Evolutionary conservation across 2,888 invertebrate species (phyloP).

Genomic region (Tortricodes alternella): DNA sequence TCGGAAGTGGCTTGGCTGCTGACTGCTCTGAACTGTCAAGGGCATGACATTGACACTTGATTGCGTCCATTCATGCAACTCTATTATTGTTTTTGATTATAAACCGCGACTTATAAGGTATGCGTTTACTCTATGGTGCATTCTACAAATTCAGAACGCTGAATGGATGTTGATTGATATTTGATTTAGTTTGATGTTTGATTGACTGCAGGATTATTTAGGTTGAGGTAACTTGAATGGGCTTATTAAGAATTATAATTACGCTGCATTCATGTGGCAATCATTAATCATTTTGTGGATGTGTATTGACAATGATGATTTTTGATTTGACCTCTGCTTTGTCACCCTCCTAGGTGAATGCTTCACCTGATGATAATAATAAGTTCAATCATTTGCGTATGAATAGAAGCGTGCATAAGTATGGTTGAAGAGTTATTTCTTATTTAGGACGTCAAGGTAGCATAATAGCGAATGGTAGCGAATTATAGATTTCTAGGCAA

Average conservation of each 20-base stretch:
- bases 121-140: background rate
- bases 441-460: too few species aligned
- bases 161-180: slow-evolving; percentile 20
- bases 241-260: slow-evolving; percentile 26
- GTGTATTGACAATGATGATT: slow-evolving; percentile 5
- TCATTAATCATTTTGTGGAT: slow-evolving; percentile 23
- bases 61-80: slow-evolving; percentile 22
- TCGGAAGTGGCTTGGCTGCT: slow-evolving; percentile 13
- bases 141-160: slow-evolving; percentile 25
- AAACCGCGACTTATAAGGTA: slow-evolving; percentile 14
- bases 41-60: slow-evolving; percentile 29
- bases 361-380: background rate
- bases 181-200: slow-evolving; percentile 1
- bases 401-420: too few species aligned
- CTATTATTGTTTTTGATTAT: slow-evolving; percentile 21
- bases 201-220: slow-evolving; percentile 7
- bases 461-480: too few species aligned
- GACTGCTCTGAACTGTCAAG: slow-evolving; percentile 17
- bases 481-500: too few species aligned
- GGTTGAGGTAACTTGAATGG: slow-evolving; percentile 12
- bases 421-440: too few species aligned
- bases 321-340: slow-evolving; percentile 14
- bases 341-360: slow-evolving; percentile 10
- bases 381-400: too few species aligned
- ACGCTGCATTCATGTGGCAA: slow-evolving; percentile 23